Evolutionary conservation across 2,113 vertebrate genomes (phyloP).

Genomic region (Corythornis madagascariensis): DNA sequence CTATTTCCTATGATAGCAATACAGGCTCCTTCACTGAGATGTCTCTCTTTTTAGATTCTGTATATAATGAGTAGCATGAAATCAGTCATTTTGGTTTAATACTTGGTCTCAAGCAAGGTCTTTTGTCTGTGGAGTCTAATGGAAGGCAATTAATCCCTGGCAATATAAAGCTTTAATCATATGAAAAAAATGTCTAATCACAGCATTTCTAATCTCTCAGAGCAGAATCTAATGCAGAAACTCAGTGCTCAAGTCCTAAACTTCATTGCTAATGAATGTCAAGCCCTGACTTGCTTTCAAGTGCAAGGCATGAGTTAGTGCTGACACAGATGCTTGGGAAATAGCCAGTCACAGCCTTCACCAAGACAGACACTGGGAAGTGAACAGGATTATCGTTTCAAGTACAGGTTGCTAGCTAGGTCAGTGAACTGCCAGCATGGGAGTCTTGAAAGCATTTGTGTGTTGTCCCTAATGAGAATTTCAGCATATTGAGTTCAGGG

Average conservation of each 20-base stretch:
- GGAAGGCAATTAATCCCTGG: slow-evolving; percentile 4
- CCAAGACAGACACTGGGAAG: neutral
- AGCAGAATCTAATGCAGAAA: neutral
- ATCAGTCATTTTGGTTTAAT: neutral
- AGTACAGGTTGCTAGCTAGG: neutral
- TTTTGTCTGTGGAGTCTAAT: neutral
- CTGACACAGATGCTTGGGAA: neutral
- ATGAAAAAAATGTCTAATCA: slow-evolving; percentile 30
- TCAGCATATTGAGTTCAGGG: neutral
- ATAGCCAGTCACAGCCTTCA: neutral
- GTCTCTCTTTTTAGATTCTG: neutral
- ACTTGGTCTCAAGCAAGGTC: neutral
- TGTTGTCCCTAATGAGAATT: neutral
- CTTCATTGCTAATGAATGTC: slow-evolving; percentile 28
- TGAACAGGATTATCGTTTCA: neutral
- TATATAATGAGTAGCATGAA: neutral
- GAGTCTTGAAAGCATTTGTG: neutral
- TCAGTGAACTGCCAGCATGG: neutral
- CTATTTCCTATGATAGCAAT: neutral
- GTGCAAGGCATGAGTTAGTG: neutral
- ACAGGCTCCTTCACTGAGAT: neutral
- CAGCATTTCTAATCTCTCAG: neutral
- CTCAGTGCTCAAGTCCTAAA: neutral
- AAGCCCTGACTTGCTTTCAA: neutral
- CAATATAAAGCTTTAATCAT: slow-evolving; percentile 12